Base-by-base conservation (phyloP, 1,140 invertebrate genomes). In the Apis laboriosa region DNA sequence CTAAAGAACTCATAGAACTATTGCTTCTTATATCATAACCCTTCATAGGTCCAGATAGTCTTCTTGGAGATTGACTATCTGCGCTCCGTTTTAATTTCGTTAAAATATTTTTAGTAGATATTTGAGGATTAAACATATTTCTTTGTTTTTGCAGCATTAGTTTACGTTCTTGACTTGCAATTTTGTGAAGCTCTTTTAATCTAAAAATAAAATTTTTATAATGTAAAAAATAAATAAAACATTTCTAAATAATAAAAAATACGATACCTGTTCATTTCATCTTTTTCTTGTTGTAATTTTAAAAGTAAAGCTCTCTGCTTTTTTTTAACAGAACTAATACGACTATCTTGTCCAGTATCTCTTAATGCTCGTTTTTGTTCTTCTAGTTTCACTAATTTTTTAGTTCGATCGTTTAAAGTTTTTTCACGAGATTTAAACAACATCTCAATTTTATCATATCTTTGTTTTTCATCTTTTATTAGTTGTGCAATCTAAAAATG, bases 371-470 rank as follows among this genome's bases (percentile, higher is more conserved):
- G 92, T 84, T 95, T 95, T 81, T 95, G 94, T 82, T 95, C 94
- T 67, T 96, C 92, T 80, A 95, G 92, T 66, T 94, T 93, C 17
- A 95, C 92, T 82, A 96, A 94, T 68, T 95, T 95, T 86, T 94
- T 95, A 4, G 95, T 95, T 79, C 95, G 95, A 90, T 96, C 95
- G 56, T 95, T 94, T 70, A 96, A 89, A 0, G 95, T 95, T 88
- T 95, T 95, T 86, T 95, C 95, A 24, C 94, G 92, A 43, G 95
- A 92, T 81, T 94, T 94, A 28, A 95, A 93, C 13, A 95, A 82
- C 86, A 95, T 93, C 84, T 95, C 92, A 84, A 95, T 93, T 84
- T 95, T 93, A 86, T 94, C 91, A 68, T 93, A 94, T 86, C 93
- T 90, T 55, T 93, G 89, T 80, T 93, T 93, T 77, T 94, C 94